Evolutionary conservation across 2,113 vertebrate species (phyloP).

Genomic region (Dicerorhinus sumatrensis): DNA sequence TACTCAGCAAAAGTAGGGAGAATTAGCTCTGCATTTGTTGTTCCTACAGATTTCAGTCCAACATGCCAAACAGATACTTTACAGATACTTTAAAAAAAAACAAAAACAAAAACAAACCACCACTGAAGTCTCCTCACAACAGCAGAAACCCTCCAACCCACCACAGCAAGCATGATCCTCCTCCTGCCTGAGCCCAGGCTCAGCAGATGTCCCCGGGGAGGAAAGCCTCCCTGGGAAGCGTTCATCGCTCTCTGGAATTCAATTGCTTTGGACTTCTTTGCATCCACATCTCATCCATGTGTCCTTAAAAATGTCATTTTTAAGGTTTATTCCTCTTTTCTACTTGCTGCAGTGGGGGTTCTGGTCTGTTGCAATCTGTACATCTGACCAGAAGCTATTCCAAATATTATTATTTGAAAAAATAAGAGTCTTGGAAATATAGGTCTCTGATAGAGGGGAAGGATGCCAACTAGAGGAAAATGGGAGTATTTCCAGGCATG

Average conservation of each 20-base stretch:
- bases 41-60: background rate
- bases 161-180: background rate
- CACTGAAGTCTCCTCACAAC: background rate
- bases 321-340: background rate
- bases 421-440: background rate
- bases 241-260: background rate
- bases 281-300: background rate
- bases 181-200: background rate
- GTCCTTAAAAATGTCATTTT: background rate
- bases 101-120: too few relatives aligned
- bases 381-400: background rate
- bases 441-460: background rate
- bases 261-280: background rate
- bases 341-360: accelerated
- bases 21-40: background rate
- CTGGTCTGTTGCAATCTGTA: background rate
- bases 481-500: background rate
- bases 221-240: background rate
- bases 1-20: background rate
- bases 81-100: background rate
- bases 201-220: background rate
- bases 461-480: background rate
- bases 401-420: background rate
- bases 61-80: background rate
- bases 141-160: background rate